Percentiles rank a stretch among this genome's conserved stretches.
phyloP scores from a whole-genome alignment of 2,888 invertebrate species.

The Eledona agricola region DNA sequence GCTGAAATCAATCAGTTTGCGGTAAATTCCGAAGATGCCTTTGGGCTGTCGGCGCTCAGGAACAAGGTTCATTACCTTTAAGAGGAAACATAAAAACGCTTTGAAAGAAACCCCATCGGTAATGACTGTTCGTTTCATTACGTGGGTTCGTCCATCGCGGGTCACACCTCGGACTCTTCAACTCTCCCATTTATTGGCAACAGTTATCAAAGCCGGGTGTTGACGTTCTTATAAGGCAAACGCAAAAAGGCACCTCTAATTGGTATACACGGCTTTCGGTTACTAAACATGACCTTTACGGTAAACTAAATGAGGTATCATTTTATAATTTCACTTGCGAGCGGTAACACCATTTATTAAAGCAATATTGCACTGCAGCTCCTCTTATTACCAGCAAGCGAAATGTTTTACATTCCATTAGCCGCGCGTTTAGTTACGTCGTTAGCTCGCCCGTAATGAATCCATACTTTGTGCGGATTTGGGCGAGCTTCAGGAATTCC shows the following conservation, averaged over 20 bases:
- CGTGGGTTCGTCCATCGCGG: constrained; percentile 3
- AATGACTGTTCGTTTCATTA: constrained; percentile 2
- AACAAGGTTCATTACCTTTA: constrained; percentile 2
- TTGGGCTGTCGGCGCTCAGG: constrained; percentile 1
- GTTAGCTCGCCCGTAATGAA: constrained; percentile 13
- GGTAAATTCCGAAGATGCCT: too few relatives aligned
- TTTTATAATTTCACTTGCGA: constrained; percentile 33
- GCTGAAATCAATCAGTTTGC: too few relatives aligned
- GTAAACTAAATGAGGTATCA: constrained; percentile 37
- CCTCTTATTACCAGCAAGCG: constrained; percentile 11
- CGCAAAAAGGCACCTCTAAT: constrained; percentile 29
- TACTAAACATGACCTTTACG: constrained; percentile 39
- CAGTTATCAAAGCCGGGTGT: constrained; percentile 22
- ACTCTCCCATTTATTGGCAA: constrained; percentile 3
- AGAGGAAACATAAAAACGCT: constrained; percentile 4
- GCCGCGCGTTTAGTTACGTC: constrained; percentile 5
- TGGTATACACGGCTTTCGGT: constrained; percentile 33
- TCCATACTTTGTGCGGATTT: too few relatives aligned
- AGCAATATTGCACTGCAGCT: constrained; percentile 23
- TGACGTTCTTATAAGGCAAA: constrained; percentile 22
- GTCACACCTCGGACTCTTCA: constrained; percentile 5
- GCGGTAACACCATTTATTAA: constrained; percentile 28
- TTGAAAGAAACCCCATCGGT: constrained; percentile 6
- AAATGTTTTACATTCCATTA: constrained; percentile 25
- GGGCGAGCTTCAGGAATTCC: neutral